phyloP scores from a whole-genome alignment of 1,140 invertebrate genomes.

The Pentalonia nigronervosa region DNA sequence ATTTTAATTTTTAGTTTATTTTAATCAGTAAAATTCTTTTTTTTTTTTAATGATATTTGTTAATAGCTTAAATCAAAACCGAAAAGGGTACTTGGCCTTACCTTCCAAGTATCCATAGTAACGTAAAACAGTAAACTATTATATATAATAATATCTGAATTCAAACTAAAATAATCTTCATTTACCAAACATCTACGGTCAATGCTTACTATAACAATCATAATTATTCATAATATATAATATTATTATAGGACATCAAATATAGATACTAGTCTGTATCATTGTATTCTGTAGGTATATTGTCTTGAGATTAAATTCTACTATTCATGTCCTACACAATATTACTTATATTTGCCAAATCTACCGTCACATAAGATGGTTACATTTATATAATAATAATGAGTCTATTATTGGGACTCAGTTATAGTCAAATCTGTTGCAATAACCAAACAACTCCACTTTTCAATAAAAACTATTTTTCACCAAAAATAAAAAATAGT shows the following conservation, averaged over 20 bases:
- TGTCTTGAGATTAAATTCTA: not conserved
- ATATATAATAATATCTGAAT: not conserved
- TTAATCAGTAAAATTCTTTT: too few species aligned
- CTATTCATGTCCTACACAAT: not conserved
- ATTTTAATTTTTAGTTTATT: not conserved
- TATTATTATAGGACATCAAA: not conserved
- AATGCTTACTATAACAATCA: not conserved
- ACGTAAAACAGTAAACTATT: not conserved
- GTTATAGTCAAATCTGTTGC: not conserved
- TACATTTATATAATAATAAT: not conserved
- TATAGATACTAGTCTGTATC: too few species aligned
- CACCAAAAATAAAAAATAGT: not conserved
- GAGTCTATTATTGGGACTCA: not conserved
- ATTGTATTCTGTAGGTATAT: not conserved
- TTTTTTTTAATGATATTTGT: too few species aligned
- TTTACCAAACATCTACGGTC: not conserved
- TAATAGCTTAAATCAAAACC: not conserved
- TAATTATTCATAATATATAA: not conserved
- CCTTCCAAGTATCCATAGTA: not conserved
- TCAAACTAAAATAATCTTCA: not conserved
- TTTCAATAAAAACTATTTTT: not conserved
- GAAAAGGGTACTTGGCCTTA: not conserved
- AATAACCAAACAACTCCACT: not conserved
- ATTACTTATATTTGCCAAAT: too few species aligned
- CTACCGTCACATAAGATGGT: not conserved